phyloP scores from a whole-genome alignment of 2,888 invertebrate species.

The Drosophila limbata region DNA sequence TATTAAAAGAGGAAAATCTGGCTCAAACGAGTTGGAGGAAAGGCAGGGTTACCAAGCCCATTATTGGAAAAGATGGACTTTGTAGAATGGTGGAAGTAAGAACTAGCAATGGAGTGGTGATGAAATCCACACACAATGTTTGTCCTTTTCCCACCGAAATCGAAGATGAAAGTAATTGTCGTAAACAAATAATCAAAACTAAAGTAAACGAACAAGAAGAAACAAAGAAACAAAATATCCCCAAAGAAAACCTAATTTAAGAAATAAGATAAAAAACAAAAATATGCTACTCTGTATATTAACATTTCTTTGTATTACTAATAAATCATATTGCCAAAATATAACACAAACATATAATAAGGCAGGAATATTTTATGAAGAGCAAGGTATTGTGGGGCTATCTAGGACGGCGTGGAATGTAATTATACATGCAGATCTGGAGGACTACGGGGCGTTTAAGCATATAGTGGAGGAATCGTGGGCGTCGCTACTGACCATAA shows the following conservation, averaged over 20 bases:
- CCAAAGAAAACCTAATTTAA: no score
- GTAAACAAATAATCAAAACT: neutral
- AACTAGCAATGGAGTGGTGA: neutral
- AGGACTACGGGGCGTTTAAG: neutral
- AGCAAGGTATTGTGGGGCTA: neutral
- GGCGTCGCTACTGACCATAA: neutral
- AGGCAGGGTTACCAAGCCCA: neutral
- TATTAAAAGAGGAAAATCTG: neutral
- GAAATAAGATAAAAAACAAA: neutral
- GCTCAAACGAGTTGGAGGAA: neutral
- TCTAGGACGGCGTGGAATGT: neutral
- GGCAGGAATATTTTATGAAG: neutral
- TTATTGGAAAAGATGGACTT: neutral
- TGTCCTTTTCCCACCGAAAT: neutral
- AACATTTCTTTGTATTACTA: neutral
- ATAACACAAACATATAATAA: neutral
- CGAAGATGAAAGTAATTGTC: neutral
- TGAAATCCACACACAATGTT: neutral
- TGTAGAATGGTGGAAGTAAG: neutral
- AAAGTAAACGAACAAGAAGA: no score
- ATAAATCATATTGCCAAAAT: neutral
- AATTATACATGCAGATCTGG: neutral
- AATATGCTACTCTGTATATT: neutral
- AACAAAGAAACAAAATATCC: no score
- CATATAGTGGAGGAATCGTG: neutral